A percentile compares a stretch with the other conserved stretches of the same genome.
phyloP scores from a whole-genome alignment of 2,888 invertebrate genomes.

The Ophion obscuratus region DNA sequence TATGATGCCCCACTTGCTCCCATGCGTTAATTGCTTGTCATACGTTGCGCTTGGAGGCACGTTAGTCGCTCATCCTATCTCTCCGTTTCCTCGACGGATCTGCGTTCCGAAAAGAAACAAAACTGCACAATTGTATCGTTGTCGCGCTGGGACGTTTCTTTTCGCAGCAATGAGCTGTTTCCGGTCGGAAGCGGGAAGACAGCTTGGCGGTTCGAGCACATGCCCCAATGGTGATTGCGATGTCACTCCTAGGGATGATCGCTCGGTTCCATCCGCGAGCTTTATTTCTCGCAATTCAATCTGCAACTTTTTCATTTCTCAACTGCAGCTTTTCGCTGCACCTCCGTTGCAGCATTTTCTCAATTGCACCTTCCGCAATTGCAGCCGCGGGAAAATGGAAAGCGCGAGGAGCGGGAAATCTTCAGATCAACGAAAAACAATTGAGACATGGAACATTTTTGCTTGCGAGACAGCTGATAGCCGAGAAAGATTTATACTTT shows the following conservation, averaged over 20 bases:
- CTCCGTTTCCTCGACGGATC: not conserved
- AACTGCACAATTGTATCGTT: not conserved
- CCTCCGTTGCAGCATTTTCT: too few species aligned
- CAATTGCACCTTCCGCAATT: too few species aligned
- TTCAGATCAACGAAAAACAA: not conserved
- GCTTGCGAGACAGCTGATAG: not conserved
- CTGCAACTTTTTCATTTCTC: too few species aligned
- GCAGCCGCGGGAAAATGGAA: too few species aligned
- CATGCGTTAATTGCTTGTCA: not conserved
- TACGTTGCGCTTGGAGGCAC: constrained; percentile 18
- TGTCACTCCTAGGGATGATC: too few species aligned
- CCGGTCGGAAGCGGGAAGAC: not conserved
- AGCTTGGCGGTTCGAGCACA: not conserved
- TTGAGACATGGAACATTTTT: not conserved
- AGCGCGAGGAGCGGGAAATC: not conserved
- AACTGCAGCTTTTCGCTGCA: too few species aligned
- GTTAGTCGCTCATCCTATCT: not conserved
- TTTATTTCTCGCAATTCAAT: not conserved
- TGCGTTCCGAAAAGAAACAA: not conserved
- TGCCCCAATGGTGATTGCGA: too few species aligned
- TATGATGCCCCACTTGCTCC: not conserved
- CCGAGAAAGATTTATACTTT: not conserved
- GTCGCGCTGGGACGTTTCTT: not conserved
- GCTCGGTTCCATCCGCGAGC: not conserved
- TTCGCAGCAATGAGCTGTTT: not conserved